Percentiles rank a stretch among this genome's conserved stretches.
Conservation (phyloP, 1,140 invertebrate species). For the Notospermus geniculatus region DNA sequence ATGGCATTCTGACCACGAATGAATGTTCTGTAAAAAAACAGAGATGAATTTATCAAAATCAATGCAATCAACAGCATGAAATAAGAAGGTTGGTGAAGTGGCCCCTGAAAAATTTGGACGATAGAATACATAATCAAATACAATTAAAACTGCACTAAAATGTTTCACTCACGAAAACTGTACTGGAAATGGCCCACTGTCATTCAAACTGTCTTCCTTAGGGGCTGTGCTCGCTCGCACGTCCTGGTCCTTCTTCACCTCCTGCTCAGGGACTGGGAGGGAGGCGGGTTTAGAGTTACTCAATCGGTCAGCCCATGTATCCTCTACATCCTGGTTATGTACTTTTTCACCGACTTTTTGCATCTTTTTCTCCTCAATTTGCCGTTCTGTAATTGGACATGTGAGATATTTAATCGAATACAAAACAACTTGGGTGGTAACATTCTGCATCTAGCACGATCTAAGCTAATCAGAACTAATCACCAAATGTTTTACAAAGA, state of each 20-base stretch:
- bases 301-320: slow-evolving; percentile 40
- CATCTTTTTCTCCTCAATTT: slow-evolving; percentile 37
- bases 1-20: slow-evolving; percentile 44
- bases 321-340: slow-evolving; percentile 15
- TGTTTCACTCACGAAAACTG: too few species aligned
- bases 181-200: too few species aligned
- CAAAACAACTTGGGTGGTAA: not conserved
- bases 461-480: too few species aligned
- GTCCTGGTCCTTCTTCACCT: not conserved
- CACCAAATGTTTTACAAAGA: too few species aligned
- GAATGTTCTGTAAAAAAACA: slow-evolving; percentile 24
- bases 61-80: not conserved
- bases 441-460: not conserved
- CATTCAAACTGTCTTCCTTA: too few species aligned
- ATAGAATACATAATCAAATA: too few species aligned
- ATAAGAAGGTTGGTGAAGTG: not conserved
- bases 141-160: too few species aligned
- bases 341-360: slow-evolving; percentile 30
- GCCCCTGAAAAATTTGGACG: not conserved
- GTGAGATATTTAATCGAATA: not conserved
- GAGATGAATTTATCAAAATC: too few species aligned
- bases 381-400: slow-evolving; percentile 28
- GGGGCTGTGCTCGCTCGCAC: not conserved
- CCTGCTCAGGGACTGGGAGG: too few species aligned
- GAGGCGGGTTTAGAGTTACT: slow-evolving; percentile 8